These are phyloP conservation scores for Babylonia areolata DNA, from an alignment of 1,140 invertebrate genomes.

Conservation along the genomic window DNA sequence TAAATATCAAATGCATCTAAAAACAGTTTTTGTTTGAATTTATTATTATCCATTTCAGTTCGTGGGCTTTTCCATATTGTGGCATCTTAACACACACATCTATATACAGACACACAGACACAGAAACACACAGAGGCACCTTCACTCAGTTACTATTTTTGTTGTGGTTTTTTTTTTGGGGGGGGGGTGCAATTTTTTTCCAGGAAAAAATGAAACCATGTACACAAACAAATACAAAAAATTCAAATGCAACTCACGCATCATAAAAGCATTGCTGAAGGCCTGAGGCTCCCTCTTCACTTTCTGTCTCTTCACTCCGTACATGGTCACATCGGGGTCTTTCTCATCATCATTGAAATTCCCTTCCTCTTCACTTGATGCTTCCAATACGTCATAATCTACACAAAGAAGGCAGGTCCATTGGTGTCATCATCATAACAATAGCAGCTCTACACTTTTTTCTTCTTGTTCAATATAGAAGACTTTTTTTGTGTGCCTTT, in stretches of 20 bases:
- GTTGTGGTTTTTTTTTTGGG: no score
- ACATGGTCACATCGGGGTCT: conserved; percentile 53
- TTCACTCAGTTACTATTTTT: no score
- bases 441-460: not conserved
- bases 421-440: not conserved
- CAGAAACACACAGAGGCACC: not conserved
- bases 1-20: no score
- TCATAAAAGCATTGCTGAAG: conserved; percentile 24
- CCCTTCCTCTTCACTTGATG: conserved; percentile 51
- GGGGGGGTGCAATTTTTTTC: not conserved
- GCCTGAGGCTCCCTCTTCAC: conserved; percentile 34
- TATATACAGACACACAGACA: not conserved
- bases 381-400: conserved; percentile 61
- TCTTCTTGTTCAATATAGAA: not conserved
- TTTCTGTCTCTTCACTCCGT: conserved; percentile 45
- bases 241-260: no score
- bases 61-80: no score
- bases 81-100: not conserved
- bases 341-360: conserved; percentile 49
- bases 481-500: no score
- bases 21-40: no score
- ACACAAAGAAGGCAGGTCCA: not conserved
- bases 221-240: conserved; percentile 18
- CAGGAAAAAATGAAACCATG: not conserved
- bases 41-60: no score